Evolutionary conservation across 2,113 vertebrate genomes (phyloP).

Genomic region (Ahaetulla prasina): DNA sequence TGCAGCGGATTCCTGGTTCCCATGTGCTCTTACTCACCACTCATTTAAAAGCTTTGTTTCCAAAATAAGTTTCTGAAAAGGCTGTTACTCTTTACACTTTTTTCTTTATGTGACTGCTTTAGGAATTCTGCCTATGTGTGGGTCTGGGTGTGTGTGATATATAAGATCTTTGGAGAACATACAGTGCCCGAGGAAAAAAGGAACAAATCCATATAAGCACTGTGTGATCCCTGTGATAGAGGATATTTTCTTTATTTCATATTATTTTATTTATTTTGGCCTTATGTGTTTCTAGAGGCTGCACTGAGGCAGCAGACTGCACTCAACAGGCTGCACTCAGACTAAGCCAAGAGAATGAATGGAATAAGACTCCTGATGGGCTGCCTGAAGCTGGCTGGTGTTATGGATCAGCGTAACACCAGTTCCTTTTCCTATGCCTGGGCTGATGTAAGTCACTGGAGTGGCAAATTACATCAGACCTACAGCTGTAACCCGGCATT

Average conservation of each 20-base stretch:
- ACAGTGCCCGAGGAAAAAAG: not conserved
- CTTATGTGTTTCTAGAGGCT: conserved; percentile 75
- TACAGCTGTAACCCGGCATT: conserved; percentile 99
- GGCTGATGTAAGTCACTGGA: conserved; percentile 99
- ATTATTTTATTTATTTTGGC: conserved; percentile 52
- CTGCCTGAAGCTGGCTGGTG: conserved; percentile 83
- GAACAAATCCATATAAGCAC: conserved; percentile 16
- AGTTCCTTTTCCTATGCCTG: conserved; percentile 80
- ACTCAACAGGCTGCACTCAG: no score
- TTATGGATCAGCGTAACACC: conserved; percentile 89
- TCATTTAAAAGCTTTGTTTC: conserved; percentile 23
- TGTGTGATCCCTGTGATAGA: conserved; percentile 10
- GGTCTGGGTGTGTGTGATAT: not conserved
- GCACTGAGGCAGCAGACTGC: no score
- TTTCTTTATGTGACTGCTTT: conserved; percentile 7
- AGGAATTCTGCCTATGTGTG: not conserved
- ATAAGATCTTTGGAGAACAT: not conserved
- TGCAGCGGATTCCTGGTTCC: not conserved
- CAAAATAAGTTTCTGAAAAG: conserved; percentile 44
- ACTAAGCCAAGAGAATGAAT: conserved; percentile 72
- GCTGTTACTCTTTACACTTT: conserved; percentile 36
- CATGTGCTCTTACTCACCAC: not conserved
- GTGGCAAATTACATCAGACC: conserved; percentile 99
- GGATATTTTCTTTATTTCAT: not conserved
- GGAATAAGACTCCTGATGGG: conserved; percentile 76